Evolutionary conservation across 2,113 vertebrate genomes (phyloP).

Genomic region (Myiozetetes cayanensis): DNA sequence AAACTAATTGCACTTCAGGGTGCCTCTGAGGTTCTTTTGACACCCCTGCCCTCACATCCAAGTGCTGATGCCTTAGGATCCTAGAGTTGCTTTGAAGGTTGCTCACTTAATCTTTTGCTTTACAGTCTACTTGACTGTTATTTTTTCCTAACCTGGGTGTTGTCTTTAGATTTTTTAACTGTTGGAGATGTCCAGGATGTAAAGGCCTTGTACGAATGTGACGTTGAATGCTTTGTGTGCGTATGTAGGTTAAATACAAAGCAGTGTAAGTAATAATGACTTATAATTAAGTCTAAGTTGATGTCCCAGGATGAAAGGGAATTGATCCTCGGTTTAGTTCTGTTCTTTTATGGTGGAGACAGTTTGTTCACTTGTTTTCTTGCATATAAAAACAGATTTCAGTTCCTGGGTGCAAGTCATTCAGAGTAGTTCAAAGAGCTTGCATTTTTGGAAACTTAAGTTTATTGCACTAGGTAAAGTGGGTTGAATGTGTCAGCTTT

Average conservation of each 20-base stretch:
- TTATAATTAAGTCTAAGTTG: background rate
- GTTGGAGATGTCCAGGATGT: background rate
- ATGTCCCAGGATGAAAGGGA: background rate
- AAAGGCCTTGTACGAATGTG: background rate
- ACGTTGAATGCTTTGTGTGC: background rate
- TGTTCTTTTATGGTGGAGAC: background rate
- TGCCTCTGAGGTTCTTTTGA: background rate
- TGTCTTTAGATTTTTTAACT: background rate
- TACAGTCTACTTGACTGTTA: background rate
- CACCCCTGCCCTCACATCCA: background rate
- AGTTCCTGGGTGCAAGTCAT: background rate
- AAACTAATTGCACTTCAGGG: background rate
- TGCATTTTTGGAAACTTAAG: background rate
- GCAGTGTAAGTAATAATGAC: background rate
- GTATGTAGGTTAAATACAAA: background rate
- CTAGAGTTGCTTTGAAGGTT: background rate
- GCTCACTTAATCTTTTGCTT: background rate
- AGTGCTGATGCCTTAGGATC: background rate
- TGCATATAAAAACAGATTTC: background rate
- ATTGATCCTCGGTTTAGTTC: background rate
- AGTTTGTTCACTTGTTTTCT: background rate
- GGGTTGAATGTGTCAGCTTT: background rate
- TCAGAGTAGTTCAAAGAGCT: background rate
- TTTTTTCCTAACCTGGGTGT: background rate
- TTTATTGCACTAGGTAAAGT: background rate